These are phyloP conservation scores for Trisateles emortualis DNA, from an alignment of 2,888 invertebrate genomes.

Conservation along the genomic window DNA sequence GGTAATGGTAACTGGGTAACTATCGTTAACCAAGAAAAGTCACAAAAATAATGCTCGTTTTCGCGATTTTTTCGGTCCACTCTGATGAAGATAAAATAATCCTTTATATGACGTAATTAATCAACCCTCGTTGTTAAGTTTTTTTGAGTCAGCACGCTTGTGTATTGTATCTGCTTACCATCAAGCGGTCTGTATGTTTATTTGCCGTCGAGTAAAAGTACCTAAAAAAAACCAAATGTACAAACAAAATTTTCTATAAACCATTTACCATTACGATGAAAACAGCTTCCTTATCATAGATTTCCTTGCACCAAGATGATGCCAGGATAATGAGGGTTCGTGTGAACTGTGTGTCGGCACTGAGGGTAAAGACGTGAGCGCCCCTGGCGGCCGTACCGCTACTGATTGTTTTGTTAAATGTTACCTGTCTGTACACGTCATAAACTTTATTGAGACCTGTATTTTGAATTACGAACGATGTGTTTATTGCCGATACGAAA, in stretches of 20 bases:
- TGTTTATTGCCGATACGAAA: conserved; percentile 39
- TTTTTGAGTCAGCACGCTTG: too few species aligned
- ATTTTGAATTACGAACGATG: conserved; percentile 48
- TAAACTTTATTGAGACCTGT: conserved; percentile 53
- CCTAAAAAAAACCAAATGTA: neutral
- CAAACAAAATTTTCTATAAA: conserved; percentile 31
- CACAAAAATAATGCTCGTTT: too few species aligned
- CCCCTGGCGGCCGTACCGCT: conserved; percentile 76
- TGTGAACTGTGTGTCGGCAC: conserved; percentile 65
- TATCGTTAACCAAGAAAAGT: too few species aligned
- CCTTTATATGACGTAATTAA: too few species aligned
- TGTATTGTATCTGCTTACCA: too few species aligned
- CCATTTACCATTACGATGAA: conserved; percentile 28
- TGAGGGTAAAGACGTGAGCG: conserved; percentile 67
- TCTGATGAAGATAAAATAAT: too few species aligned
- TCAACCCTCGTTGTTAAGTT: too few species aligned
- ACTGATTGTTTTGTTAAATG: conserved; percentile 79
- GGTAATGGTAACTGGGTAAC: too few species aligned
- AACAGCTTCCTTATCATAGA: conserved; percentile 33
- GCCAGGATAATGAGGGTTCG: conserved; percentile 61
- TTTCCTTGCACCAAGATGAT: conserved; percentile 37
- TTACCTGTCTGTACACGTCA: conserved; percentile 44
- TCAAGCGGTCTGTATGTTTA: too few species aligned
- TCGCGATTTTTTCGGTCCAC: too few species aligned
- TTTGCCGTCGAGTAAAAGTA: too few species aligned